These are phyloP conservation scores for Ganaspis brasiliensis DNA, from an alignment of 2,888 invertebrate genomes.

Conservation along the genomic window DNA sequence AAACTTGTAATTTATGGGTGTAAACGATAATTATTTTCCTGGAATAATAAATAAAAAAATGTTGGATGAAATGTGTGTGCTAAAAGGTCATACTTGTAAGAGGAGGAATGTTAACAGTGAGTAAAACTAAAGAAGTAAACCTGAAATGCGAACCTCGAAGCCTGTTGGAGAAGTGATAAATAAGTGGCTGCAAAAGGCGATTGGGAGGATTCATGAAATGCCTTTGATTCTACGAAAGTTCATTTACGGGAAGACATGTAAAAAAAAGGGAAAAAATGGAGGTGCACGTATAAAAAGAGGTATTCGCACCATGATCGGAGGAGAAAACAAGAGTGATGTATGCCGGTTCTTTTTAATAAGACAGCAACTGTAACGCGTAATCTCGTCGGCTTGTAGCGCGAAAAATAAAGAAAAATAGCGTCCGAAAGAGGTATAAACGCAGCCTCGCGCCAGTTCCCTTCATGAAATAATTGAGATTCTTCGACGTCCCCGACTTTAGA, in stretches of 20 bases:
- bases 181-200: constrained; percentile 29
- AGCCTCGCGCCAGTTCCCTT: constrained; percentile 25
- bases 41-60: background rate
- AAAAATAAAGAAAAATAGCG: constrained; percentile 7
- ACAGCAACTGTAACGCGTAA: constrained; percentile 41
- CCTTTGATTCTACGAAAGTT: constrained; percentile 39
- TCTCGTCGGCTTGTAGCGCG: constrained; percentile 8
- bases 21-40: background rate
- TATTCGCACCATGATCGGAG: constrained; percentile 14
- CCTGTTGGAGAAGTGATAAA: constrained; percentile 6
- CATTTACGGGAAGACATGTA: constrained; percentile 32
- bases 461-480: constrained; percentile 43
- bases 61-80: background rate
- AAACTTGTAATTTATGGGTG: too few relatives aligned
- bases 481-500: constrained; percentile 23
- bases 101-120: constrained; percentile 31
- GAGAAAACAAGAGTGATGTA: constrained; percentile 44
- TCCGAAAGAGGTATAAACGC: constrained; percentile 1
- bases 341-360: constrained; percentile 42
- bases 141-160: constrained; percentile 6
- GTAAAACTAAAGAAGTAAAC: background rate
- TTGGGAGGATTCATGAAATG: constrained; percentile 37
- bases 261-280: background rate
- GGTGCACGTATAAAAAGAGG: constrained; percentile 13
- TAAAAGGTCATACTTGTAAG: background rate